Conservation (phyloP, 2,113 vertebrate genomes). For the Erythrolamprus reginae region DNA sequence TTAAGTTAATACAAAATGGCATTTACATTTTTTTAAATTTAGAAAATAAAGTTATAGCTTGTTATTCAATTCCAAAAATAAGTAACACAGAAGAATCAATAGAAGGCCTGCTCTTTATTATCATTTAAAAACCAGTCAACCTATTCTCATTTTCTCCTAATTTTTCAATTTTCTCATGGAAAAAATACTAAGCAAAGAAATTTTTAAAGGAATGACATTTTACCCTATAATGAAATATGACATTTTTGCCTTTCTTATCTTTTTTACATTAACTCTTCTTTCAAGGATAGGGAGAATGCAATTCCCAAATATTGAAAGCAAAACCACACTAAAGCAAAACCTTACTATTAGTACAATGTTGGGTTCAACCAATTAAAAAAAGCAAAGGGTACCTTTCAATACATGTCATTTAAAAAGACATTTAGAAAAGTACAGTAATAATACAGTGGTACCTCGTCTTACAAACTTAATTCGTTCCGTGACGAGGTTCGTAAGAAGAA, state of each 20-base stretch:
- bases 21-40: neutral
- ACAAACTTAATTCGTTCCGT: too few species aligned
- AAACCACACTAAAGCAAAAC: neutral
- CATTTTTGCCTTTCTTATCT: neutral
- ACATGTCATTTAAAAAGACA: neutral
- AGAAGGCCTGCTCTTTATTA: neutral
- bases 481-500: too few species aligned
- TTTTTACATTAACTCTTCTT: neutral
- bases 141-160: neutral
- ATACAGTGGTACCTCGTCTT: too few species aligned
- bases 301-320: neutral
- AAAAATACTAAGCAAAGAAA: neutral
- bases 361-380: neutral
- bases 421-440: neutral
- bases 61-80: neutral
- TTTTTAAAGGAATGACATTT: neutral
- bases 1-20: neutral
- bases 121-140: too few species aligned
- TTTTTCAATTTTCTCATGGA: neutral
- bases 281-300: neutral
- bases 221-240: neutral
- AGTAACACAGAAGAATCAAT: neutral
- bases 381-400: neutral
- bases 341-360: neutral
- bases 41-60: neutral